These are phyloP conservation scores for Butorides virescens DNA, from an alignment of 2,113 vertebrate genomes.

Conservation along the genomic window DNA sequence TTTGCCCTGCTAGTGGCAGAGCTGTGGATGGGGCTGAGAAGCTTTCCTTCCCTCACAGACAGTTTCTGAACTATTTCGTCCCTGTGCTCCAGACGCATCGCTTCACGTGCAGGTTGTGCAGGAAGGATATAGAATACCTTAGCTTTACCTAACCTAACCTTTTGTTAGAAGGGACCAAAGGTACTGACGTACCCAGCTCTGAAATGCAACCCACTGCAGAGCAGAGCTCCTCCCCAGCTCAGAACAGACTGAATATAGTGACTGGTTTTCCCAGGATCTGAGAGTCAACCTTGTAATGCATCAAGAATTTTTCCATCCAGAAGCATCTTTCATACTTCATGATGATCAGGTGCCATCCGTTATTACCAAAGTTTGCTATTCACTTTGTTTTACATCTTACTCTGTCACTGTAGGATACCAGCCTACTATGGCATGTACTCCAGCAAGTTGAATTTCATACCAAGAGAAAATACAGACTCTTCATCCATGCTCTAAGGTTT, in stretches of 20 bases:
- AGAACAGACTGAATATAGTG: not conserved
- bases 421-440: not conserved
- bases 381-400: not conserved
- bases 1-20: not conserved
- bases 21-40: not conserved
- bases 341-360: not conserved
- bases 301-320: not conserved
- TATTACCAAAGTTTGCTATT: not conserved
- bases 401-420: not conserved
- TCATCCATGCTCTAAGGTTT: not conserved
- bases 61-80: not conserved
- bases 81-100: fast-evolving
- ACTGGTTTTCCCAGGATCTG: not conserved
- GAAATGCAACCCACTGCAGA: not conserved
- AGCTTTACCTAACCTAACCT: not conserved
- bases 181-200: not conserved
- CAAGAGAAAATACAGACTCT: not conserved
- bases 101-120: not conserved
- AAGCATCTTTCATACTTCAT: not conserved
- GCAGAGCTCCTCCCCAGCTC: not conserved
- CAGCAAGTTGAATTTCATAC: not conserved
- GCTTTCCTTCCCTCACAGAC: not conserved
- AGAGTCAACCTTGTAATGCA: not conserved
- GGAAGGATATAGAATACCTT: not conserved
- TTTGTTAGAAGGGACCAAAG: not conserved